Base-by-base conservation (phyloP, 1,140 invertebrate genomes). In the Scaptomyza montana region DNA sequence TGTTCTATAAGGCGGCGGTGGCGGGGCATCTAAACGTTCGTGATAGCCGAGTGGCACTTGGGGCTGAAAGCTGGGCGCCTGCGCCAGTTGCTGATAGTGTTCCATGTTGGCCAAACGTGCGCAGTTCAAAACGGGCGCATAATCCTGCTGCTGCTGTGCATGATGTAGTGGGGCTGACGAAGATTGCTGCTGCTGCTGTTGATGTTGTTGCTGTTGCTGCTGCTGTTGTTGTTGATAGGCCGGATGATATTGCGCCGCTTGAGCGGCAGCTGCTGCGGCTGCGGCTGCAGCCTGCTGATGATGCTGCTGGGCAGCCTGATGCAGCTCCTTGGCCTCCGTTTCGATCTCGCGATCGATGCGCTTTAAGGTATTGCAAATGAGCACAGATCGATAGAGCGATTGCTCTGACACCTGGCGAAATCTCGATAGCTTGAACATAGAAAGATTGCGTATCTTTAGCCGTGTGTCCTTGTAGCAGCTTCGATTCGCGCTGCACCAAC, bases 281-380 rank as follows among this genome's bases (percentile, higher is more conserved):
- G 84, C 87, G 13, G 33, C 84, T 4, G 76, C 79, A 10, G 81
- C 80, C 65, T 86, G 76, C 61, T 86, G 79, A 6, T 89, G 85
- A 13, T 78, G 77, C 50, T 89, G 80, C 16, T 81, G 79, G 2
- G 78, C 93, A 59, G 93, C 93, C 70, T 92, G 89, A 53, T 90
- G 89, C 62, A 89, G 91, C 74, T 94, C 93, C 78, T 92, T 94
- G 68, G 92, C 94, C 92, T 98, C 97, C 45, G 95, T 93, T 92
- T 97, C 96, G 94, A 98, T 96, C 92, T 98, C 97, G 28, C 96
- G 94, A 93, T 98, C 97, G 74, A 99, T 96, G 80, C 96, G 94
- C 90, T 98, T 95, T 54, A 98, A 92, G 7, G 98, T 98, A 92
- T 98, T 99, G 93, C 97, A 98, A 76, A 99, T 98, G 45, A 99